Evolutionary conservation across 2,888 invertebrate species (phyloP).

Genomic region (Ormia ochracea): DNA sequence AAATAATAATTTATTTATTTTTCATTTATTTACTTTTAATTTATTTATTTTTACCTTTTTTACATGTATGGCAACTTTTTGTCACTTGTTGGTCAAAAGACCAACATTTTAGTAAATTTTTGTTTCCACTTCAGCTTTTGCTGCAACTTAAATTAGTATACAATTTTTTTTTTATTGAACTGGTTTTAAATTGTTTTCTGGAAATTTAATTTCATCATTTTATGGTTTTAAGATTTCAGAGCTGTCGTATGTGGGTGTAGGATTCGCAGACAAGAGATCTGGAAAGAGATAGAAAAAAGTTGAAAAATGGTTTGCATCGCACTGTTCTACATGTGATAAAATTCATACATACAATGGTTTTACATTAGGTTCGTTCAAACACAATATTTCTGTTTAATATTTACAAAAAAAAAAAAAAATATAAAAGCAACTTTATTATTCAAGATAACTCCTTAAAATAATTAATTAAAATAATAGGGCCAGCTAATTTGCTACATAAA

Average conservation of each 20-base stretch:
- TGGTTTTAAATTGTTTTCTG: slow-evolving; percentile 33
- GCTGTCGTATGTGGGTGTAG: background rate
- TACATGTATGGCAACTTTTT: slow-evolving; percentile 20
- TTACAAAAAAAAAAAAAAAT: too few relatives aligned
- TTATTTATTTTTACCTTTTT: background rate
- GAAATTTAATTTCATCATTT: slow-evolving; percentile 27
- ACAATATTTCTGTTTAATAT: too few relatives aligned
- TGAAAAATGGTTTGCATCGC: too few relatives aligned
- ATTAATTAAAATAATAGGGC: too few relatives aligned
- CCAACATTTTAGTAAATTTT: slow-evolving; percentile 49
- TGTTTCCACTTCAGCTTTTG: background rate
- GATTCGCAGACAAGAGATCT: slow-evolving; percentile 35
- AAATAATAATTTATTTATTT: too few relatives aligned
- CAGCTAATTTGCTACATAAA: too few relatives aligned
- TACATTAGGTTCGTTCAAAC: too few relatives aligned
- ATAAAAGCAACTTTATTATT: too few relatives aligned
- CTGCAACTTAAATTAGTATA: background rate
- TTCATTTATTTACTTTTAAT: too few relatives aligned
- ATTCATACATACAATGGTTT: too few relatives aligned
- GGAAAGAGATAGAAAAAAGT: slow-evolving; percentile 23
- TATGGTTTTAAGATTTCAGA: background rate
- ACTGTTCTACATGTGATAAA: background rate
- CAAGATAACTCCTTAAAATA: too few relatives aligned
- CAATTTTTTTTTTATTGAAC: background rate
- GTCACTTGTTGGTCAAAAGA: slow-evolving; percentile 41